These are phyloP conservation scores for Litoditis marina DNA, from an alignment of 2,888 invertebrate species.

Conservation along the genomic window DNA sequence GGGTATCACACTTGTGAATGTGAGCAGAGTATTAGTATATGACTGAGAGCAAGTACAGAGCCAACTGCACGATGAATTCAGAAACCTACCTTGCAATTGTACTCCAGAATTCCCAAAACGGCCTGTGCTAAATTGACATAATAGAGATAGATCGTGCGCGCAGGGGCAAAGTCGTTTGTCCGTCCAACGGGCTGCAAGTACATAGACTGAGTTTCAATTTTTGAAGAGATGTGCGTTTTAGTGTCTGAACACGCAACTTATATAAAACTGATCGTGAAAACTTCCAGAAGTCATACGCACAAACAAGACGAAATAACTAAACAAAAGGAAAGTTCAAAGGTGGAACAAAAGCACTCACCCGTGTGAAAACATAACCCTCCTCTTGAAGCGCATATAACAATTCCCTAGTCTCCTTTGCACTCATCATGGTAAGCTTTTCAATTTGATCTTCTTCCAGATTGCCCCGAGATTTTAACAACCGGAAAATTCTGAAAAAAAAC, in stretches of 20 bases:
- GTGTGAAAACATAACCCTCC: conserved; percentile 69
- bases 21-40: not conserved
- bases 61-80: not conserved
- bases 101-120: conserved; percentile 61
- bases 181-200: conserved; percentile 64
- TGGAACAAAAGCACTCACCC: conserved; percentile 6
- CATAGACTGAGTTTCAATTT: not conserved
- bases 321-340: no score
- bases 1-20: no score
- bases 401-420: conserved; percentile 86
- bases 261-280: no score
- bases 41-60: not conserved
- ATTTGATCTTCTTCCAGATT: conserved; percentile 79
- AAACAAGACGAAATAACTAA: no score
- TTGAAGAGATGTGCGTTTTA: no score
- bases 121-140: conserved; percentile 73
- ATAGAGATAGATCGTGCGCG: conserved; percentile 78
- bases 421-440: conserved; percentile 86
- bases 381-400: conserved; percentile 80
- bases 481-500: conserved; percentile 69
- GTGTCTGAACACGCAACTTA: no score
- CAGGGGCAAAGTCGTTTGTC: conserved; percentile 73
- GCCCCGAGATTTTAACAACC: conserved; percentile 76
- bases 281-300: no score
- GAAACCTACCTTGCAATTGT: conserved; percentile 62